Evolutionary conservation across 2,888 invertebrate genomes (phyloP), one percentile per base, ranked within the genome.

Genomic region (Lasiommata megera): DNA sequence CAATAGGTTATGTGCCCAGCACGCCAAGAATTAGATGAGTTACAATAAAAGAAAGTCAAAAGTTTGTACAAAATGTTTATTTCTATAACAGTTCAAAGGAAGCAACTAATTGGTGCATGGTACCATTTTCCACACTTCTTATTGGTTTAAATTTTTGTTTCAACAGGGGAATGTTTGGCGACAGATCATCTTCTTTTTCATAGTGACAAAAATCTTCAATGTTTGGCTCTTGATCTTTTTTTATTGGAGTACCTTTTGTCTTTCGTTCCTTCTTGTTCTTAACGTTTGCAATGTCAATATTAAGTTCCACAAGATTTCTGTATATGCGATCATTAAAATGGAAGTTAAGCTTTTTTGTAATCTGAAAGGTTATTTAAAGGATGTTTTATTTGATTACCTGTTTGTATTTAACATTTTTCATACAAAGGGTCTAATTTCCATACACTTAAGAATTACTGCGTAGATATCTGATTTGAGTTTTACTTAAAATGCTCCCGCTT

Each of bases 301-400:
- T 91, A 29, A 91, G 64, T 71, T 88, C 89, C 9, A 91, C 80
- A 1, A 91, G 73, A 59, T 91, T 87, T 63, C 79, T 84, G 61
- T 87, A 91, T 59, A 91, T 86, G 69, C 73, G 84, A 47, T 91
- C 86, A 65, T 89, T 87, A 50, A 85, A 83, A 58, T 89, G 89
- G 61, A 89, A 91, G 65, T 91, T 91, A 9, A 91, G 67, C 52
- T 79, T 83, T 63, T 84, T 88, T 40, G 88, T 88, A 36, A 88
- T 67, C 90, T 91, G 81, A 31, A 46, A 46, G 9, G 11, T 29
- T 17, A 14, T 8, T 18, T 18, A 41, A 18, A n/a, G 3, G 11
- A 1, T 17, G 16, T 12, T 11, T 23, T 12, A 38, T 12, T 44
- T 0, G n/a, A n/a, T n/a, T n/a, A n/a, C n/a, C n/a, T 43, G 11